phyloP scores from a whole-genome alignment of 2,113 vertebrate genomes.

The Prinia subflava region DNA sequence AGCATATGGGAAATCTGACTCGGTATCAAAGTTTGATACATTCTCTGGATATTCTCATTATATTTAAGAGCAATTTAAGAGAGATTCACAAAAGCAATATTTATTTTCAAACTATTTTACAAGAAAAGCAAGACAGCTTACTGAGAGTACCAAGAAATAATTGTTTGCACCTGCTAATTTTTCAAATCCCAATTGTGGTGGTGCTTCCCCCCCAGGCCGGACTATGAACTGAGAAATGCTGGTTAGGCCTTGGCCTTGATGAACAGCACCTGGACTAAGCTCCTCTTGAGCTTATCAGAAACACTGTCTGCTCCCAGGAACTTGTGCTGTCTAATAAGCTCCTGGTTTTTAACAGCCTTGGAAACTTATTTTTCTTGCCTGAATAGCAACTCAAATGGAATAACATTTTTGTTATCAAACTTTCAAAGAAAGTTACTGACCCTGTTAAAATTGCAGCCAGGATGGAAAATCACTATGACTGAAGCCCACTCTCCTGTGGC shows the following conservation, averaged over 20 bases:
- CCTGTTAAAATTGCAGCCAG: neutral
- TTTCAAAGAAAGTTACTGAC: neutral
- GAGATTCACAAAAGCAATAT: neutral
- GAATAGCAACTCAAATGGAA: neutral
- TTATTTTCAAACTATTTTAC: neutral
- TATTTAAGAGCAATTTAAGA: neutral
- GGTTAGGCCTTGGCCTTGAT: neutral
- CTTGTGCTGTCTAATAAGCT: neutral
- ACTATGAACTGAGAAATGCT: neutral
- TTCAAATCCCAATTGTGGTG: neutral
- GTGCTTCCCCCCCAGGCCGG: neutral
- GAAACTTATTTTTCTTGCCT: neutral
- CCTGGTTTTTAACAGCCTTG: neutral
- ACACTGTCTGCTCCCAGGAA: neutral
- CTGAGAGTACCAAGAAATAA: neutral
- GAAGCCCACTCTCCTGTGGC: neutral
- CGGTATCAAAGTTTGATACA: neutral
- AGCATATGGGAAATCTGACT: neutral
- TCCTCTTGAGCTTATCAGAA: neutral
- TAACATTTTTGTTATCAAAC: neutral
- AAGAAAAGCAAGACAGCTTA: neutral
- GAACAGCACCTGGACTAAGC: neutral
- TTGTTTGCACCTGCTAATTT: neutral
- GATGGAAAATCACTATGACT: neutral
- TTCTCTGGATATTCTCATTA: neutral